Evolutionary conservation across 1,140 invertebrate species (phyloP).

Genomic region (Nymphalis io): DNA sequence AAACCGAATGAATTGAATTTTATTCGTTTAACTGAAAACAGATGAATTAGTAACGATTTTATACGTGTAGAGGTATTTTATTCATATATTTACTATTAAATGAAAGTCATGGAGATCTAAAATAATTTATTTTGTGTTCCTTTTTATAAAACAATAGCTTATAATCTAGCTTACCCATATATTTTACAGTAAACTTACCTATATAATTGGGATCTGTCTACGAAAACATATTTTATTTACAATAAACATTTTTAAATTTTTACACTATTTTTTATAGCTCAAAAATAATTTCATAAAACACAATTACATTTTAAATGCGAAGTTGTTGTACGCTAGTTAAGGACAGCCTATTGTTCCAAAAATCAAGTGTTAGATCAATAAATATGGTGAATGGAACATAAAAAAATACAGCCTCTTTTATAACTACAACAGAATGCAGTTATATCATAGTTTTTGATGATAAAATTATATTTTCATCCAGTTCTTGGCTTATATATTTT

Average conservation of each 20-base stretch:
- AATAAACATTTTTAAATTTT: slow-evolving; percentile 26
- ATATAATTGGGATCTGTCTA: slow-evolving; percentile 61
- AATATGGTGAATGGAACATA: too few relatives aligned
- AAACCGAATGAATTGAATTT: slow-evolving; percentile 37
- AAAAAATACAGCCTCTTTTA: too few relatives aligned
- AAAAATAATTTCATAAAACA: not conserved
- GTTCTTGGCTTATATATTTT: too few relatives aligned
- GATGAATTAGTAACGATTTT: not conserved
- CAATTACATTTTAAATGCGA: not conserved
- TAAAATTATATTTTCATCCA: too few relatives aligned
- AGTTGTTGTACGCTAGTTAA: not conserved
- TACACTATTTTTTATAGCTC: not conserved
- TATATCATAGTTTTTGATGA: too few relatives aligned
- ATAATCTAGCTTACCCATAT: slow-evolving; percentile 57
- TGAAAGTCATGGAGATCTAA: slow-evolving; percentile 57
- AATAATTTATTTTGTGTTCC: slow-evolving; percentile 76
- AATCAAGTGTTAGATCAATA: too few relatives aligned
- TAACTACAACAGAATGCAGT: too few relatives aligned
- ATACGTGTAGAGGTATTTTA: too few relatives aligned
- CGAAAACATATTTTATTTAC: slow-evolving; percentile 46
- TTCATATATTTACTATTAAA: not conserved
- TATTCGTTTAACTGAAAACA: not conserved
- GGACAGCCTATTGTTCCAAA: not conserved
- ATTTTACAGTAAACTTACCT: slow-evolving; percentile 69
- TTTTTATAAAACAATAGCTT: slow-evolving; percentile 77